phyloP scores from a whole-genome alignment of 2,113 vertebrate species.

The Nansenia antarctica region DNA sequence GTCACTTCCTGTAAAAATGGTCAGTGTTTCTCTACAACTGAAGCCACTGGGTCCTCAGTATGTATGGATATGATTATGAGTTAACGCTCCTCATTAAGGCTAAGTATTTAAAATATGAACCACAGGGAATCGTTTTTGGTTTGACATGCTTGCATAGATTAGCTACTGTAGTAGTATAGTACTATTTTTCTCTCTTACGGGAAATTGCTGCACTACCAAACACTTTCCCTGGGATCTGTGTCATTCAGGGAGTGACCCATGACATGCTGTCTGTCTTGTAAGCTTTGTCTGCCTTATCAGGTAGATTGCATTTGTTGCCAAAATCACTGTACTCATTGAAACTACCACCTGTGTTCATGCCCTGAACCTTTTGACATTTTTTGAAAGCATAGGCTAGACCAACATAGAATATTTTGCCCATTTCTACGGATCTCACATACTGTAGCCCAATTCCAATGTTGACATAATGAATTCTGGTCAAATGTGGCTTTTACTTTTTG shows the following conservation, averaged over 20 bases:
- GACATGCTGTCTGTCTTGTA: slow-evolving; percentile 16
- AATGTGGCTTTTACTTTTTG: not conserved
- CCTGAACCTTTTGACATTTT: too few relatives aligned
- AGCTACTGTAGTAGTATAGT: not conserved
- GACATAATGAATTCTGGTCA: not conserved
- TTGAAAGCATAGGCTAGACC: too few relatives aligned
- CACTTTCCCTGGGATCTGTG: not conserved
- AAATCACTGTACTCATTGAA: slow-evolving; percentile 21
- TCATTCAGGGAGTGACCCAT: slow-evolving; percentile 13
- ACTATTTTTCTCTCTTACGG: too few relatives aligned
- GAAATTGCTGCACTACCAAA: not conserved
- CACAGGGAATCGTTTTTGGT: not conserved
- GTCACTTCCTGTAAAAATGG: not conserved
- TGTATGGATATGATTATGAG: not conserved
- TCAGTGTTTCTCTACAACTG: not conserved
- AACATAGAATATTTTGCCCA: not conserved
- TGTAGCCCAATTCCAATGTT: not conserved
- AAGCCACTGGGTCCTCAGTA: not conserved
- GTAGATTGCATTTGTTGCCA: slow-evolving; percentile 57
- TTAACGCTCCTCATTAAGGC: not conserved
- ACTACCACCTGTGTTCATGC: slow-evolving; percentile 3
- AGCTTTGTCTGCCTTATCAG: slow-evolving; percentile 25
- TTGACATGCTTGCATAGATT: not conserved
- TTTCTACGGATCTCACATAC: not conserved
- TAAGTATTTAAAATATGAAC: not conserved